Evolutionary conservation across 2,797 vertebrate genomes (phyloP), one percentile per base, ranked within the genome.

Genomic region (Steatocranus sp.): DNA sequence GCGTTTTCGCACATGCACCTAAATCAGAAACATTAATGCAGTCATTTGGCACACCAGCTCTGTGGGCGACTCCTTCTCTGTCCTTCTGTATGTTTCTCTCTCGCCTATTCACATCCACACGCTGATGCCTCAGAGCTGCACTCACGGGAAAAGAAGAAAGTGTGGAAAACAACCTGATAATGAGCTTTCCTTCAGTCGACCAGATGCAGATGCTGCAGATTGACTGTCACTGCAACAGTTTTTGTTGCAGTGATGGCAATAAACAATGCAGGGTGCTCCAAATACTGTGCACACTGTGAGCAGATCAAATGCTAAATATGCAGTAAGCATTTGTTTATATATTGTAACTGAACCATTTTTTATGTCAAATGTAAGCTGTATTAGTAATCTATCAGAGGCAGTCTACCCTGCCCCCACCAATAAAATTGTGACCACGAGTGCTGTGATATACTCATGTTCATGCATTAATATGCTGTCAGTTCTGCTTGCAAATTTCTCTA

Each of bases 161-260:
- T 83, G 87, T 41, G 79, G 80, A 92, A 89, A 92, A 87, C 87
- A 90, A 86, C 81, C 66, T 83, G 81, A 90, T 93, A 93, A 92
- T 89, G 86, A 94, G 89, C 73, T 89, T 90, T 84, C 73, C 75
- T 83, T 84, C 78, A n/a, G 30, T 50, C 18, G 43, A 76, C 70
- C 76, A 79, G 61, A 86, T 83, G 84, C 78, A 87, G 86, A 88
- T 68, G 88, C 76, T 78, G 82, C 84, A 83, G 14, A 78, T 83
- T 80, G 79, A 70, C 75, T 83, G 49, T 79, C 75, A 54, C 50
- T n/a, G n/a, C n/a, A n/a, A 56, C 77, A 15, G 2, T 83, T 84
- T 61, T 76, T 74, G 15, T 75, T 75, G 36, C 1, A 9, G 23
- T 41, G 54, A 20, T 43, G 48, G 50, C 51, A 78, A 74, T 48